phyloP scores from a whole-genome alignment of 1,140 invertebrate genomes.

The Globodera rostochiensis region DNA sequence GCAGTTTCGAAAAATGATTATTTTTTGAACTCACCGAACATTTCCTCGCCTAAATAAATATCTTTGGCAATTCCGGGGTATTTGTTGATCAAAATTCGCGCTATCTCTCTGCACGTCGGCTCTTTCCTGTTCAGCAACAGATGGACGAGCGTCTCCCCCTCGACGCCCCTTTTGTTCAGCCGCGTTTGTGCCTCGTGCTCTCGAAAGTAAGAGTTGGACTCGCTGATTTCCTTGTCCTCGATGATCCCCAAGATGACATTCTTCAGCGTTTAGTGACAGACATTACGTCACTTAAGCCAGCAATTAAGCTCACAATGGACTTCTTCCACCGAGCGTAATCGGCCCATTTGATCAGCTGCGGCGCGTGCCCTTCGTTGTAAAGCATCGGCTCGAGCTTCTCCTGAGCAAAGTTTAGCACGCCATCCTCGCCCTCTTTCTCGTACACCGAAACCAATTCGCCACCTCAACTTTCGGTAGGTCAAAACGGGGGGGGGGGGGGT shows the following conservation, averaged over 20 bases:
- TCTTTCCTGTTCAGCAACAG: slow-evolving; percentile 92
- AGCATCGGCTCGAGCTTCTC: slow-evolving; percentile 84
- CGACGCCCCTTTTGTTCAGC: slow-evolving; percentile 87
- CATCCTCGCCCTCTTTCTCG: slow-evolving; percentile 72
- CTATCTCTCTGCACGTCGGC: slow-evolving; percentile 80
- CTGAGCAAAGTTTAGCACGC: slow-evolving; percentile 80
- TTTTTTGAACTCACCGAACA: slow-evolving; percentile 75
- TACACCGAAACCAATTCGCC: slow-evolving; percentile 74
- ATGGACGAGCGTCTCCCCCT: slow-evolving; percentile 91
- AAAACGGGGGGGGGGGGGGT: no score
- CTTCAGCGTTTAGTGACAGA: not conserved
- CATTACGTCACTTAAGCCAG: not conserved
- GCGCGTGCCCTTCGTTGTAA: slow-evolving; percentile 84
- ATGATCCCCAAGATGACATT: slow-evolving; percentile 60
- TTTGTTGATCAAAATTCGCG: slow-evolving; percentile 82
- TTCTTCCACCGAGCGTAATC: slow-evolving; percentile 82
- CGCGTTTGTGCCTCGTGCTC: slow-evolving; percentile 90
- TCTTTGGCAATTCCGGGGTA: slow-evolving; percentile 89
- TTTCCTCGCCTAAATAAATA: slow-evolving; percentile 94
- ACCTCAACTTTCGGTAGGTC: slow-evolving; percentile 64
- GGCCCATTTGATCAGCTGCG: slow-evolving; percentile 79
- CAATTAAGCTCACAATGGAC: slow-evolving; percentile 5
- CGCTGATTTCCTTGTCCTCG: slow-evolving; percentile 51
- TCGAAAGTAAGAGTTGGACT: slow-evolving; percentile 62
- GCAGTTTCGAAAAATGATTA: not conserved